phyloP scores from a whole-genome alignment of 2,888 invertebrate genomes.

The Blastobasis lacticolella region DNA sequence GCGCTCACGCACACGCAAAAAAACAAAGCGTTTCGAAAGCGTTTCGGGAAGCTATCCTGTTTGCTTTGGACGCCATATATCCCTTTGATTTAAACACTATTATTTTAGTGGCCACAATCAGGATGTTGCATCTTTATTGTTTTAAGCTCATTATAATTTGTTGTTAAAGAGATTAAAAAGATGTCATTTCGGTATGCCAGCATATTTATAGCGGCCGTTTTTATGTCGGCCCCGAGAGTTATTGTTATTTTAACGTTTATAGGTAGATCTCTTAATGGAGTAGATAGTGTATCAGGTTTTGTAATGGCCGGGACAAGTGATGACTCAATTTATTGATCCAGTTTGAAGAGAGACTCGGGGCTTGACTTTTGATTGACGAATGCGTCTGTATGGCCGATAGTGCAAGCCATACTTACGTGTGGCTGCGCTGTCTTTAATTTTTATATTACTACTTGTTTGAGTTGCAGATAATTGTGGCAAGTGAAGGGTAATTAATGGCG shows the following conservation, averaged over 20 bases:
- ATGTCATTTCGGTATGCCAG: slow-evolving; percentile 13
- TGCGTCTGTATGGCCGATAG: too few species aligned
- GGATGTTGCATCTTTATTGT: slow-evolving; percentile 28
- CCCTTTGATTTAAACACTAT: slow-evolving; percentile 46
- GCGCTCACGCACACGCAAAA: slow-evolving; percentile 4
- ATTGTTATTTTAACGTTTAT: slow-evolving; percentile 20
- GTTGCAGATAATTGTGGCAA: not conserved
- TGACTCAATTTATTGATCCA: slow-evolving; percentile 15
- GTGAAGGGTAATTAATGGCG: not conserved
- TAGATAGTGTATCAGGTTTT: slow-evolving; percentile 2
- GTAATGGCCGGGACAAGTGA: slow-evolving; percentile 8
- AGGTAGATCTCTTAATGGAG: slow-evolving; percentile 10
- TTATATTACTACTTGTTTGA: too few species aligned
- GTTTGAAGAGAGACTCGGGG: slow-evolving; percentile 7
- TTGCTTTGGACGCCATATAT: slow-evolving; percentile 26
- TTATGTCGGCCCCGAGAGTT: slow-evolving; percentile 18
- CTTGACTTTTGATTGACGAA: too few species aligned
- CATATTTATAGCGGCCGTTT: slow-evolving; percentile 18
- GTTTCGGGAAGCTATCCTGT: slow-evolving; percentile 41
- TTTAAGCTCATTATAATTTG: slow-evolving; percentile 34
- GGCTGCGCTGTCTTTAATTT: too few species aligned
- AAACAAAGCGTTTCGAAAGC: slow-evolving; percentile 36
- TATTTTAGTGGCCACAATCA: slow-evolving; percentile 40
- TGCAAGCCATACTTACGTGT: too few species aligned
- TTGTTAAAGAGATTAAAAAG: slow-evolving; percentile 31